Evolutionary conservation across 2,113 vertebrate species (phyloP).

Genomic region (Eulacestoma nigropectus): DNA sequence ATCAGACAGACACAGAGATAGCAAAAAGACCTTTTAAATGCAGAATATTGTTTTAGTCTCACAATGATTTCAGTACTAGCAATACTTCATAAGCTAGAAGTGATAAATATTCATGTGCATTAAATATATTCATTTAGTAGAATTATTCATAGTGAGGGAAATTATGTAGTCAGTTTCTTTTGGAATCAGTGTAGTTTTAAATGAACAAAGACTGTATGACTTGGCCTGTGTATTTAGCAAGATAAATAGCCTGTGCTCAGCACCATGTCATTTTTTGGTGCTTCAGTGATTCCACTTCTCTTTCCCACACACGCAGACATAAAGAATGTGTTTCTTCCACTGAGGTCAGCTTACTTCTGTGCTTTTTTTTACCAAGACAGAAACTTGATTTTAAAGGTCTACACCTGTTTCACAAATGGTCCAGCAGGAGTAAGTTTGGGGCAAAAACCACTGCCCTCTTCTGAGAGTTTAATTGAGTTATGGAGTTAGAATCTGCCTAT

Average conservation of each 20-base stretch:
- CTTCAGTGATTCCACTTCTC: neutral
- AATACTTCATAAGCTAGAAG: conserved; percentile 24
- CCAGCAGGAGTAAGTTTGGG: neutral
- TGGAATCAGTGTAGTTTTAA: conserved; percentile 29
- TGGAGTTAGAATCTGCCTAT: neutral
- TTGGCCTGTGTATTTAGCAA: conserved; percentile 8
- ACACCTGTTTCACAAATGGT: neutral
- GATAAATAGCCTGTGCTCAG: conserved; percentile 23
- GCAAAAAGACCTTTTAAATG: conserved; percentile 20
- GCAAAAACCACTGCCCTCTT: neutral
- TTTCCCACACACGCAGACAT: neutral
- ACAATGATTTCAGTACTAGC: neutral
- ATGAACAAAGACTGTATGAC: conserved; percentile 27
- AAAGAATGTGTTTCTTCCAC: neutral
- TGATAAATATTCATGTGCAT: conserved; percentile 52
- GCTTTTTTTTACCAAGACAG: neutral
- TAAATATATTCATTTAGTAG: conserved; percentile 44
- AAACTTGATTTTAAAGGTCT: neutral
- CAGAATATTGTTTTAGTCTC: conserved; percentile 14
- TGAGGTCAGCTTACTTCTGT: neutral
- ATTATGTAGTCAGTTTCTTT: conserved; percentile 58
- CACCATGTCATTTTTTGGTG: neutral
- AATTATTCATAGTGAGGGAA: conserved; percentile 51
- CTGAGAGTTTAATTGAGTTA: neutral
- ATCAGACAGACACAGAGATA: neutral